A percentile compares a stretch with the other conserved stretches of the same genome.
These are phyloP conservation scores for Syndactyla subalaris DNA, from an alignment of 2,797 vertebrate species.

Conservation along the genomic window DNA sequence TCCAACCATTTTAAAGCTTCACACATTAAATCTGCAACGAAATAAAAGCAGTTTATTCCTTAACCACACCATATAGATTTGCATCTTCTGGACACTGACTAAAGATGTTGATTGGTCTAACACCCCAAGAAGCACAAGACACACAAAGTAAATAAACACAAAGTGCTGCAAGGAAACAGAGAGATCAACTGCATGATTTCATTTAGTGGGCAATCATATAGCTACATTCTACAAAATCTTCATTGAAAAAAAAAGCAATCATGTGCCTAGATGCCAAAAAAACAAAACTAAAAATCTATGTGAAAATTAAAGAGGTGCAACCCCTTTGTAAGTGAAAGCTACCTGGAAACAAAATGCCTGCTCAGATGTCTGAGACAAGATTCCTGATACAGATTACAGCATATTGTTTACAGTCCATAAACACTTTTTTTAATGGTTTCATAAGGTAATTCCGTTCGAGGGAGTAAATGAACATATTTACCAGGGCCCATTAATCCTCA, in stretches of 20 bases:
- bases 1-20: not conserved
- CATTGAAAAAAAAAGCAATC: not conserved
- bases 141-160: not conserved
- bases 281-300: too few relatives aligned
- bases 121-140: not conserved
- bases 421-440: constrained; percentile 40
- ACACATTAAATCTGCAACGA: not conserved
- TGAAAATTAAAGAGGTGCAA: not conserved
- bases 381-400: not conserved
- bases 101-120: not conserved
- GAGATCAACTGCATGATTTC: not conserved
- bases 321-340: not conserved
- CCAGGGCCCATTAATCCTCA: constrained; percentile 68
- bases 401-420: constrained; percentile 52
- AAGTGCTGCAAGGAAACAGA: not conserved
- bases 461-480: constrained; percentile 62
- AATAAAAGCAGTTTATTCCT: not conserved
- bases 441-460: constrained; percentile 58
- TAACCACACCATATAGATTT: not conserved
- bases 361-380: not conserved
- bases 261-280: not conserved
- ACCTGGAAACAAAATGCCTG: not conserved
- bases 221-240: not conserved
- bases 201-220: not conserved
- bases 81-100: not conserved